These are phyloP conservation scores for Spodoptera littoralis DNA, from an alignment of 2,888 invertebrate species.

Conservation along the genomic window DNA sequence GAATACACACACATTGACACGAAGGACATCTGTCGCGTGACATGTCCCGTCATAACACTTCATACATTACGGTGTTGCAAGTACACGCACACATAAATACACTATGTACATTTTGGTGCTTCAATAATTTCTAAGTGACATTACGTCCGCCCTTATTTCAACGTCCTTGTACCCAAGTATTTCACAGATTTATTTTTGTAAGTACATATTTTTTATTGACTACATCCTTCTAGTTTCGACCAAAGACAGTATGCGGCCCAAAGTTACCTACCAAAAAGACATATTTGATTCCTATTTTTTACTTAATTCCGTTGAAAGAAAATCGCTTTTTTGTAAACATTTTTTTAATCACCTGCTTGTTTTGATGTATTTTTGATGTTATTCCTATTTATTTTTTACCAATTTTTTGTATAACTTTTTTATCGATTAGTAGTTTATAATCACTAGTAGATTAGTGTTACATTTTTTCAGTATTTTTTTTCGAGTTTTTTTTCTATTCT, in stretches of 20 bases:
- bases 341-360: conserved; percentile 72
- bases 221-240: conserved; percentile 71
- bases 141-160: no score
- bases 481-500: conserved; percentile 62
- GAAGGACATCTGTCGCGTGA: no score
- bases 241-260: conserved; percentile 80
- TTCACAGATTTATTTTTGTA: conserved; percentile 54
- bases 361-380: conserved; percentile 83
- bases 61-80: no score
- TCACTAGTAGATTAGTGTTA: conserved; percentile 68
- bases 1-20: no score
- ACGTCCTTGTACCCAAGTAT: conserved; percentile 14
- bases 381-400: conserved; percentile 84
- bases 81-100: no score
- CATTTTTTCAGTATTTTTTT: conserved; percentile 78
- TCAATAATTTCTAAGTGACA: no score
- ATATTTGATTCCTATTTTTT: conserved; percentile 77
- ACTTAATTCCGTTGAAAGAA: conserved; percentile 71
- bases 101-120: no score
- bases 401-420: conserved; percentile 80
- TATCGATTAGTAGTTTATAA: conserved; percentile 69
- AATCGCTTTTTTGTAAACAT: conserved; percentile 69
- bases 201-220: conserved; percentile 61
- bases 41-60: no score
- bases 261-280: conserved; percentile 83